A percentile compares a stretch with the other conserved stretches of the same genome.
These are phyloP conservation scores for Lepus townsendii DNA, from an alignment of 2,797 vertebrate genomes.

Conservation along the genomic window DNA sequence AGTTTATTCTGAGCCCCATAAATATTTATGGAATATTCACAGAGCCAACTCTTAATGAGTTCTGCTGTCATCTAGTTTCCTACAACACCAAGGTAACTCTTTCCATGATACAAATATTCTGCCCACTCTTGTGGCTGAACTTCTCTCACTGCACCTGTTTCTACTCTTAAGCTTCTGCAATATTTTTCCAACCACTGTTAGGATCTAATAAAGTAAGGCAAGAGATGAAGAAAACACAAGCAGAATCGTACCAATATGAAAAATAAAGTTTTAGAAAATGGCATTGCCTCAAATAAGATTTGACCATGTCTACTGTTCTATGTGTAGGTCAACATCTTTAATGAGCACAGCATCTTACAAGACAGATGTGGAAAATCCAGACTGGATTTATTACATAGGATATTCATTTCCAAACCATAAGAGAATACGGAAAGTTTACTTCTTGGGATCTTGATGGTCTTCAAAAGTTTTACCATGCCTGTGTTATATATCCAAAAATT, in stretches of 20 bases:
- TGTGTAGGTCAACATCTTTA: neutral
- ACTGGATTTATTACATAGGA: slow-evolving; percentile 3
- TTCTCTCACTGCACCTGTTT: neutral
- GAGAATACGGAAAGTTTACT: neutral
- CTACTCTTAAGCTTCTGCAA: neutral
- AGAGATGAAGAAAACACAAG: slow-evolving; percentile 42
- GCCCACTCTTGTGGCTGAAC: neutral
- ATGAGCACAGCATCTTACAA: slow-evolving; percentile 13
- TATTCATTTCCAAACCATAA: neutral
- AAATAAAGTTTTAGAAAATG: neutral
- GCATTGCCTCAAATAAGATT: slow-evolving; percentile 10
- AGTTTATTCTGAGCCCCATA: slow-evolving; percentile 1
- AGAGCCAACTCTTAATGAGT: neutral
- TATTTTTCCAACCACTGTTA: neutral
- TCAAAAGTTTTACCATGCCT: slow-evolving; percentile 14
- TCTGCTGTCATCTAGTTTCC: slow-evolving; percentile 45
- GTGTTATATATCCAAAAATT: neutral
- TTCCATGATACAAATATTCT: slow-evolving; percentile 40
- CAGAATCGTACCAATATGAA: neutral
- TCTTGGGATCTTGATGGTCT: neutral
- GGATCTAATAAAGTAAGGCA: slow-evolving; percentile 35
- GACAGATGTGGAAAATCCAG: neutral
- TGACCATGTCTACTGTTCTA: neutral
- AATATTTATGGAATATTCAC: slow-evolving; percentile 17
- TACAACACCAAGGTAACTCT: slow-evolving; percentile 5